These are phyloP conservation scores for Gallinago media DNA, from an alignment of 2,113 vertebrate genomes.

Conservation along the genomic window DNA sequence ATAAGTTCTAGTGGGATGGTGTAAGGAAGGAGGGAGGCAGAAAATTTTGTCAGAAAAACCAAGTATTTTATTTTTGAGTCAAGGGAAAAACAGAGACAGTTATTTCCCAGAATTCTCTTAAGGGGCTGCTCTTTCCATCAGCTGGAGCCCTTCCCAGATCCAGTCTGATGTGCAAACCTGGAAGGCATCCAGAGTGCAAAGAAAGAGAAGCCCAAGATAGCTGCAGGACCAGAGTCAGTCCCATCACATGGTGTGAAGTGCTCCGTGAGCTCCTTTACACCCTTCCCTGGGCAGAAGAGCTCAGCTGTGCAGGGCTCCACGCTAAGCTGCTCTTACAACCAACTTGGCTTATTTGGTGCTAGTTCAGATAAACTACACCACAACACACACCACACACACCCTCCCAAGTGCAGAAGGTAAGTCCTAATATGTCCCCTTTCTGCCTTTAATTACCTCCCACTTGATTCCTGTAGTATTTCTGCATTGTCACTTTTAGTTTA, in stretches of 20 bases:
- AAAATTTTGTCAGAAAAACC: background rate
- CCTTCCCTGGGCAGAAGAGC: background rate
- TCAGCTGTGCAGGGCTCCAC: background rate
- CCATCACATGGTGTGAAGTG: background rate
- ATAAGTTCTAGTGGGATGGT: background rate
- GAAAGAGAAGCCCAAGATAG: constrained; percentile 27
- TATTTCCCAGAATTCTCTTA: constrained; percentile 55
- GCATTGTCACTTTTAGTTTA: background rate
- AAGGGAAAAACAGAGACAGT: constrained; percentile 30
- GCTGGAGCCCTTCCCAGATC: constrained; percentile 47
- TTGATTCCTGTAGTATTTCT: background rate
- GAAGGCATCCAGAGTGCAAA: background rate
- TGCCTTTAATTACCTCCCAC: background rate
- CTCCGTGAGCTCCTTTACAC: background rate
- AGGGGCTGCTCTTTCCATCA: constrained; percentile 52
- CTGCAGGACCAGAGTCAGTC: background rate
- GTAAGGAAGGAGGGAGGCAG: background rate
- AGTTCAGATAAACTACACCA: background rate
- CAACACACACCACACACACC: background rate
- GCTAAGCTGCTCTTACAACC: background rate
- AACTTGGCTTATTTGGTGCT: background rate
- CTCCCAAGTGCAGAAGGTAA: background rate
- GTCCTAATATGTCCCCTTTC: too few species aligned
- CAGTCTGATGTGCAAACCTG: constrained; percentile 43
- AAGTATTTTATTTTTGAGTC: constrained; percentile 41